A percentile compares a stretch with the other conserved stretches of the same genome.
Evolutionary conservation across 2,113 vertebrate genomes (phyloP).

Genomic region (Scophthalmus maximus): DNA sequence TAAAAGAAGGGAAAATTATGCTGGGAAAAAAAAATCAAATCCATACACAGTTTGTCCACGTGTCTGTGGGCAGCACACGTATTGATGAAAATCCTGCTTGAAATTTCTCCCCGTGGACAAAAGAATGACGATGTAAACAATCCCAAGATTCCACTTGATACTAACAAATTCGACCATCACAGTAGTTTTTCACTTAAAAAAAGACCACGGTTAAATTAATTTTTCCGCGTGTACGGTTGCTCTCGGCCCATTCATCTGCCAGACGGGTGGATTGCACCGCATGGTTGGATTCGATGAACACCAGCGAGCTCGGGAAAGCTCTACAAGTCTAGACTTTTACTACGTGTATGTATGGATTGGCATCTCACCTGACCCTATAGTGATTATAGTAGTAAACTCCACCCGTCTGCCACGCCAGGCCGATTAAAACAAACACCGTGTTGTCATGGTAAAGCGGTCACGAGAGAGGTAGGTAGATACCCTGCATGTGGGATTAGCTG

Average conservation of each 20-base stretch:
- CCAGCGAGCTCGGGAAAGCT: not conserved
- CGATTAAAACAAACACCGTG: constrained; percentile 36
- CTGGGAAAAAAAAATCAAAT: constrained; percentile 17
- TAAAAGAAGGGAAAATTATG: constrained; percentile 56
- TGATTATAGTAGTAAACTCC: constrained; percentile 28
- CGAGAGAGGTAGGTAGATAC: constrained; percentile 72
- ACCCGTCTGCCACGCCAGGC: constrained; percentile 25
- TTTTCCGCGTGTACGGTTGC: not conserved
- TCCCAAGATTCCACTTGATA: not conserved
- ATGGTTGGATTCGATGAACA: not conserved
- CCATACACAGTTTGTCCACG: constrained; percentile 6
- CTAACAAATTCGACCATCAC: not conserved
- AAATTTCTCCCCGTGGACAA: not conserved
- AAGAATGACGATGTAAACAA: constrained; percentile 3
- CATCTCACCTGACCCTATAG: constrained; percentile 1
- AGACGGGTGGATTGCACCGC: constrained; percentile 2
- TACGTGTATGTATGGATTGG: not conserved
- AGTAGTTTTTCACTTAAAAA: not conserved
- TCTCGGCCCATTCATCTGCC: not conserved
- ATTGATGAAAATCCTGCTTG: not conserved
- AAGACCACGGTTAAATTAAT: not conserved
- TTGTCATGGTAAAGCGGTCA: constrained; percentile 45
- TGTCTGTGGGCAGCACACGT: constrained; percentile 27
- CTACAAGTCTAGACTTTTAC: not conserved
- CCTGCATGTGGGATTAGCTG: constrained; percentile 54